Conservation (phyloP, 1,140 invertebrate genomes). For the Drosophila virilis region DNA sequence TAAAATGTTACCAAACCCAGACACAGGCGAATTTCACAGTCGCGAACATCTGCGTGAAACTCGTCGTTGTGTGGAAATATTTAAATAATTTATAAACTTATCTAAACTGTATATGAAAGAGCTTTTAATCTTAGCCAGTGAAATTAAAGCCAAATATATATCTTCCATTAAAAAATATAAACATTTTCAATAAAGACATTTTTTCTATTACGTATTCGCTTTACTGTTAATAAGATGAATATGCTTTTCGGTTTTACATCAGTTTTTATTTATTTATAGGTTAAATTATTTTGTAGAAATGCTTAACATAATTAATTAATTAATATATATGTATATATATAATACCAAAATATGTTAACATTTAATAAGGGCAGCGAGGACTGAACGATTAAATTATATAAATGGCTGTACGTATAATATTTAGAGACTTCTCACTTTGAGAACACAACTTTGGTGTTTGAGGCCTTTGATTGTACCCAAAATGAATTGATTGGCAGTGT, state of each 20-base stretch:
- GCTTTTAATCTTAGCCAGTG: slow-evolving; percentile 69
- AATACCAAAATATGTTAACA: slow-evolving; percentile 50
- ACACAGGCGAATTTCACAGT: slow-evolving; percentile 36
- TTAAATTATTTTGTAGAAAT: slow-evolving; percentile 22
- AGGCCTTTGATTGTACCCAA: slow-evolving; percentile 28
- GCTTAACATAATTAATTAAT: slow-evolving; percentile 26
- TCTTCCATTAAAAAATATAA: slow-evolving; percentile 79
- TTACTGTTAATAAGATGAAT: slow-evolving; percentile 27
- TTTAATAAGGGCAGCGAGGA: slow-evolving; percentile 24
- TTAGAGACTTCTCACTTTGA: background rate
- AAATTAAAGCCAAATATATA: slow-evolving; percentile 78
- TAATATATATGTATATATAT: slow-evolving; percentile 33
- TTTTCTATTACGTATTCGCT: slow-evolving; percentile 63
- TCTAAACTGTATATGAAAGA: slow-evolving; percentile 53
- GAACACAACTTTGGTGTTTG: slow-evolving; percentile 33
- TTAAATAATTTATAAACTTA: slow-evolving; percentile 36
- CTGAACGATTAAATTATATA: background rate
- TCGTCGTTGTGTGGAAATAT: slow-evolving; percentile 15
- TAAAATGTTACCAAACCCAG: slow-evolving; percentile 38
- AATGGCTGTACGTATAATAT: background rate
- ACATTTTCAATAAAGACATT: slow-evolving; percentile 78
- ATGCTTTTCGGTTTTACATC: slow-evolving; percentile 38
- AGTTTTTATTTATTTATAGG: slow-evolving; percentile 30
- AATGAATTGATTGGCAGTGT: slow-evolving; percentile 54
- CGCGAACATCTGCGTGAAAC: slow-evolving; percentile 21